Evolutionary conservation across 2,888 invertebrate species (phyloP), one percentile per base, ranked within the genome.

Genomic region (Pycnomerus fuliginosus): DNA sequence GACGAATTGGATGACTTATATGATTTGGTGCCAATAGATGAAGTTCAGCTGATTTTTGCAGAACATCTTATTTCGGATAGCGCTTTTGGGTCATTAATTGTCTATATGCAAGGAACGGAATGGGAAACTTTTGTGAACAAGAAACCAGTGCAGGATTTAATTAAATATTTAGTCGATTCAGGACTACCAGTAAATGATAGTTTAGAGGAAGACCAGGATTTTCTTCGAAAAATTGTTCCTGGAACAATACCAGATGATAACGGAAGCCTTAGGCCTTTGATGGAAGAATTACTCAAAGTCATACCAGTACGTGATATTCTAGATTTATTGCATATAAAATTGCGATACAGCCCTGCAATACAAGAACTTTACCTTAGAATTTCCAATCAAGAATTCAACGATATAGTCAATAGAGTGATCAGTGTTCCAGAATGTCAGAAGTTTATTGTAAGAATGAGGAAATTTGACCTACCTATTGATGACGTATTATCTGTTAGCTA

Each of bases 101-200:
- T 14, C 2, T 64, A 62, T 44, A 39, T 64, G 16, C 57, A 61
- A 56, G 53, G 60, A 27, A 20, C 37, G 2, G 61, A 61, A 44
- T 64, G 56, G n/a, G 47, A 42, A 11, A 34, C 35, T 4, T 50
- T 59, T 11, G 25, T 17, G 3, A 35, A 32, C 13, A 45, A 55
- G 11, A 50, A 44, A 16, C 42, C 40, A 10, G 51, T 44, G 32
- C 43, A 55, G 37, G 46, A 49, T 13, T 50, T 61, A 20, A 51
- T 49, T 17, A 33, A 43, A 3, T 52, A 51, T 30, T 35, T 61
- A 16, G 35, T 15, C 7, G 52, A 54, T 14, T 50, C 52, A 28
- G 58, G 56, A 25, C 29, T 60, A 13, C 53, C 57, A 29, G 34
- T 60, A 7, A 51, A 48, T 1, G 29, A 33, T 11, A 33, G 58